phyloP scores from a whole-genome alignment of 2,888 invertebrate species.

The Sisyra terminalis region DNA sequence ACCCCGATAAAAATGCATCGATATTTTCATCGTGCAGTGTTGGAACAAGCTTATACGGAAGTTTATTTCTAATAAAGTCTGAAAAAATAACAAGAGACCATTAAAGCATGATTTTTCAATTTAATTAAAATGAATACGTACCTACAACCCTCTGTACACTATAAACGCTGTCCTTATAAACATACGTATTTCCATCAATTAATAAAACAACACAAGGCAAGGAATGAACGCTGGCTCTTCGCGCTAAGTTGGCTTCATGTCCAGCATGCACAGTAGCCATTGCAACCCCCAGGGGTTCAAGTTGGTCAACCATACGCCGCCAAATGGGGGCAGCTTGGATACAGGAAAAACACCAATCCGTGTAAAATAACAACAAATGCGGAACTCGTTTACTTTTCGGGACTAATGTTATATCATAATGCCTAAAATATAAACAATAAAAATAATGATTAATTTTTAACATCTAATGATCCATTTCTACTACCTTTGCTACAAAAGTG shows the following conservation, averaged over 20 bases:
- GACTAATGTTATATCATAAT: conserved; percentile 72
- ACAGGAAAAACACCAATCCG: conserved; percentile 91
- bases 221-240: conserved; percentile 62
- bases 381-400: conserved; percentile 73
- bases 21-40: conserved; percentile 54
- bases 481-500: no score
- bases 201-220: conserved; percentile 70
- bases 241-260: conserved; percentile 58
- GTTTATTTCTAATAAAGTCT: conserved; percentile 77
- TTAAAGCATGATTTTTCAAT: not conserved
- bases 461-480: no score
- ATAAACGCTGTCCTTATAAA: conserved; percentile 67
- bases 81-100: conserved; percentile 14
- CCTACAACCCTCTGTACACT: conserved; percentile 69
- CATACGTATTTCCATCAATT: conserved; percentile 66
- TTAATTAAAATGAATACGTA: conserved; percentile 22
- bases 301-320: conserved; percentile 67
- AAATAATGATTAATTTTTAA: no score
- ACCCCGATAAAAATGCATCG: conserved; percentile 67
- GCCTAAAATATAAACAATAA: conserved; percentile 33
- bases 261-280: conserved; percentile 75
- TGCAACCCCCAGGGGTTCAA: conserved; percentile 70
- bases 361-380: conserved; percentile 77
- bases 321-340: conserved; percentile 75
- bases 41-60: conserved; percentile 67